phyloP scores from a whole-genome alignment of 1,140 invertebrate genomes.

The Caenorhabditis inopinata region DNA sequence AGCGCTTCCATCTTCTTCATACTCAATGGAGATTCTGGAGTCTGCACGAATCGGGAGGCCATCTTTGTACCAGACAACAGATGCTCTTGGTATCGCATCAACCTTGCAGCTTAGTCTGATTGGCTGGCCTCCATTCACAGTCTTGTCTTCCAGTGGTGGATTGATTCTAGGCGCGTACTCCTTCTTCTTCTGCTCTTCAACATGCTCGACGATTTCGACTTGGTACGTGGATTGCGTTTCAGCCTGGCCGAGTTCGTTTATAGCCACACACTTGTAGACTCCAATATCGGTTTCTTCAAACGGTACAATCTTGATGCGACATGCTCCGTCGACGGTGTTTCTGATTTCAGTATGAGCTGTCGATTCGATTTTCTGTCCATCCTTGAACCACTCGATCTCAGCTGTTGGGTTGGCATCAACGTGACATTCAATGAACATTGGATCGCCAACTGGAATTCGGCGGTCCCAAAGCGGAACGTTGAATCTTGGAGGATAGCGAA shows the following conservation, averaged over 20 bases:
- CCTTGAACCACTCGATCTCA: constrained; percentile 58
- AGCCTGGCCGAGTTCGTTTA: constrained; percentile 84
- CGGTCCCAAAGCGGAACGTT: constrained; percentile 66
- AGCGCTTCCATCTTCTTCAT: constrained; percentile 78
- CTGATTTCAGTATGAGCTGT: constrained; percentile 76
- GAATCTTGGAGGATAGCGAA: constrained; percentile 60
- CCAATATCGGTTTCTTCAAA: constrained; percentile 86
- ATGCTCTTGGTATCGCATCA: constrained; percentile 48
- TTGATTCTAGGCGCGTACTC: constrained; percentile 62
- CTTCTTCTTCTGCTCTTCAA: constrained; percentile 43
- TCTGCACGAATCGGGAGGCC: constrained; percentile 75
- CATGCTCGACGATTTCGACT: constrained; percentile 72
- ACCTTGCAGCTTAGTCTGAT: constrained; percentile 55
- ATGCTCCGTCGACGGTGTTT: constrained; percentile 79
- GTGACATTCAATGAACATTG: constrained; percentile 63
- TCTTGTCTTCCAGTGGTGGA: constrained; percentile 56
- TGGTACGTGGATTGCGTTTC: constrained; percentile 80
- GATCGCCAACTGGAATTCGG: constrained; percentile 59
- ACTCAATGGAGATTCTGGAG: constrained; percentile 74
- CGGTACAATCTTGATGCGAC: constrained; percentile 83
- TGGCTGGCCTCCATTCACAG: constrained; percentile 51
- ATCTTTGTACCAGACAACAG: constrained; percentile 77
- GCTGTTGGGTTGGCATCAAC: constrained; percentile 65
- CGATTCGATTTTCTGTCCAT: constrained; percentile 71
- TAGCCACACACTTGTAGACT: constrained; percentile 85